Base-by-base conservation (phyloP, 1,140 invertebrate species). In the Mamestra configurata region DNA sequence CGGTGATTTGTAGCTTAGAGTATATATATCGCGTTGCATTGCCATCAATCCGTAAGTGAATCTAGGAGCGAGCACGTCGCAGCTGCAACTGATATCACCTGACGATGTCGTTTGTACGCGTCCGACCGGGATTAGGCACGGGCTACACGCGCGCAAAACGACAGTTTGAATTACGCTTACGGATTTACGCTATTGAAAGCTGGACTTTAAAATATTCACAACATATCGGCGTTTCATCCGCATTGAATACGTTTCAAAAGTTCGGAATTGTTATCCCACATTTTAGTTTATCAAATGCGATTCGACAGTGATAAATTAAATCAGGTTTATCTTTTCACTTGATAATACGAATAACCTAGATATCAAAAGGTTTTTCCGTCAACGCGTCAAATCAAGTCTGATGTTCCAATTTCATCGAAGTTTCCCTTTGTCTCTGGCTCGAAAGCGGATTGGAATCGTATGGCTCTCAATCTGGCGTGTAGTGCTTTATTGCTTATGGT, bases 1-100 rank as follows among this genome's bases (percentile, higher is more conserved):
- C 61, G 77, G 78, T 84, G 89, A 89, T 91, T 89, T 87, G 86
- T 85, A 84, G 84, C 77, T 70, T 66, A 46, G 68, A 82, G 81
- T 88, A 83, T 68, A 83, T 68, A 70, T 87, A 88, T 90, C 85
- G 82, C 81, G 86, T 89, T 89, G 89, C 91, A 89, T 86, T 86
- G 86, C 88, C 87, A 93, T 93, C 89, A 91, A 90, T 92, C 87
- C 84, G 87, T 89, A 92, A 93, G 90, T 91, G 89, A 91, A 91
- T 93, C 88, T 89, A 84, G 80, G 79, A 85, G 83, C 80, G 70
- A 77, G 76, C 86, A 85, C 87, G 90, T 86, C 85, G 84, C 88
- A 91, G 86, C 89, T 92, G 90, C 90, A 91, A 88, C 87, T 89
- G 89, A 91, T 91, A 91, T 92, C 91, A 91, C 90, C 90, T 93